Evolutionary conservation across 2,888 invertebrate genomes (phyloP), one percentile per base, ranked within the genome.

Genomic region (Dione vanillae): DNA sequence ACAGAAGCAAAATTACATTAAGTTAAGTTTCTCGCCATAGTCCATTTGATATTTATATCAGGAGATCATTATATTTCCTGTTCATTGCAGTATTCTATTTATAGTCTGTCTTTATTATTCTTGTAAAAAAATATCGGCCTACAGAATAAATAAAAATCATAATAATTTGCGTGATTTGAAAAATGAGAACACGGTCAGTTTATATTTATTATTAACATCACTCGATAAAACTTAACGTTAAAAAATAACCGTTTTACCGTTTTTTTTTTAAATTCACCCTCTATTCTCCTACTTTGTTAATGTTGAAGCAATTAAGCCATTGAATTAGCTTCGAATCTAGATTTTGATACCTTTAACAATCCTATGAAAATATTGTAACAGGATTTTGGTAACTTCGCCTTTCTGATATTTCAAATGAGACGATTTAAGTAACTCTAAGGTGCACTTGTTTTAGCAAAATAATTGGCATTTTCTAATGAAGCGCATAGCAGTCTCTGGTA

Each of bases 51-150:
- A 61, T 14, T n/a, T 27, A 11, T 61, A 20, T 10, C n/a, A 56
- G 16, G 27, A 61, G 43, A 45, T 45, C 27, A 61, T 61, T 61
- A 45, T 45, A 61, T 45, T 61, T 61, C 45, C 61, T 61, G 7
- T 5, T 3, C n/a, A 5, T 7, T 27, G 3, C n/a, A 16, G 27
- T n/a, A 27, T 61, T 45, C 27, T 45, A 61, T 61, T 61, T 59
- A 59, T 20, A 14, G 14, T 14, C 20, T 11, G 16, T 27, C n/a
- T 27, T 35, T 45, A n/a, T 27, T 45, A 45, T 35, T 45, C 11
- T 45, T n/a, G 59, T 20, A 43, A 27, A 27, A 12, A n/a, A 40
- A 59, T n/a, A n/a, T 10, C 6, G 0, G 5, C 43, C 27, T 43
- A 43, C 14, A 61, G 6, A n/a, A n/a, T 27, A 2, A 19, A 19